These are phyloP conservation scores for Xyrichtys novacula DNA, from an alignment of 2,797 vertebrate genomes.

Conservation along the genomic window DNA sequence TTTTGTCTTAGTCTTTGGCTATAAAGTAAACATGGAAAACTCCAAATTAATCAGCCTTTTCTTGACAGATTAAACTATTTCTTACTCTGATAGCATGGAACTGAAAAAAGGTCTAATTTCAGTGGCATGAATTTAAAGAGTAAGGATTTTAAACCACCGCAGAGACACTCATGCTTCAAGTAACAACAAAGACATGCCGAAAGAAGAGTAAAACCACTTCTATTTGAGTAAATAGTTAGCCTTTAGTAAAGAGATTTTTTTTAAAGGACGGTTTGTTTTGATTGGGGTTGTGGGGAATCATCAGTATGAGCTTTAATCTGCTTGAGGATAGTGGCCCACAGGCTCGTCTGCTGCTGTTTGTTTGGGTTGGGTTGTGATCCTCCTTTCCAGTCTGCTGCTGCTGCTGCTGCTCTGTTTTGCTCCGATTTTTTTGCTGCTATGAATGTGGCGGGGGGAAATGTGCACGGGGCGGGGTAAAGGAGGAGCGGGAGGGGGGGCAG, in stretches of 20 bases:
- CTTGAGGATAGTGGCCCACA: slow-evolving; percentile 53
- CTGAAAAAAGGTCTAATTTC: not conserved
- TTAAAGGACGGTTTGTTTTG: not conserved
- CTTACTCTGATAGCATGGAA: too few species aligned
- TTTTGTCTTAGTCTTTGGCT: not conserved
- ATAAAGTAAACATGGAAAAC: slow-evolving; percentile 4
- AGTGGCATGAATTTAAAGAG: too few species aligned
- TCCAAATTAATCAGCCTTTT: not conserved
- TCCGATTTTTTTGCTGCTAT: slow-evolving; percentile 38
- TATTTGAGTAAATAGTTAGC: not conserved
- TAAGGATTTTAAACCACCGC: not conserved
- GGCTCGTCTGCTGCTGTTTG: slow-evolving; percentile 38
- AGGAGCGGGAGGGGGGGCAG: slow-evolving; percentile 35
- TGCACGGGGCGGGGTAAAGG: slow-evolving; percentile 42
- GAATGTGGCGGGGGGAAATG: slow-evolving; percentile 63
- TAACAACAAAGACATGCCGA: not conserved
- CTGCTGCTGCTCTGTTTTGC: slow-evolving; percentile 44
- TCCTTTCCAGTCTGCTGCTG: slow-evolving; percentile 35
- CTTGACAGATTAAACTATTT: not conserved
- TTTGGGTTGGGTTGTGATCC: slow-evolving; percentile 52
- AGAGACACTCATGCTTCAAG: not conserved
- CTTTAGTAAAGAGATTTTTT: not conserved
- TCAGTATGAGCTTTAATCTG: slow-evolving; percentile 28
- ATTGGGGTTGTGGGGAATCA: slow-evolving; percentile 1
- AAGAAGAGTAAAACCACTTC: too few species aligned